phyloP scores from a whole-genome alignment of 2,888 invertebrate genomes.

The Allolobophora icterica region DNA sequence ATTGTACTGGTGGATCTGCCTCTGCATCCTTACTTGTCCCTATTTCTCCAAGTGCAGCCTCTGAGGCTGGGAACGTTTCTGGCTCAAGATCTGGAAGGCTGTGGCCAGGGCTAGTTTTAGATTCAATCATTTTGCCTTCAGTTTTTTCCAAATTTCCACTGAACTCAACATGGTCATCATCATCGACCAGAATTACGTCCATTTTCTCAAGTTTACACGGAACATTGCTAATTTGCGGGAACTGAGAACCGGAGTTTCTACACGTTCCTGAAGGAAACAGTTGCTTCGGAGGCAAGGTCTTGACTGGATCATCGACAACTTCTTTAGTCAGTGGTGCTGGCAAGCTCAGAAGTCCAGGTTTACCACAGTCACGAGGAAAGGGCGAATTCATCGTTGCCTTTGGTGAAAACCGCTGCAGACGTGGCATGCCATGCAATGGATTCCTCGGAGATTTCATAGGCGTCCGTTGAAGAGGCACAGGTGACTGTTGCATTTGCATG shows the following conservation, averaged over 20 bases:
- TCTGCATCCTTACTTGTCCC: background rate
- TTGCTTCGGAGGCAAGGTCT: background rate
- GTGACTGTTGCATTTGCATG: background rate
- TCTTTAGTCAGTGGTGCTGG: constrained; percentile 9
- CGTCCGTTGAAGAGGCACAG: background rate
- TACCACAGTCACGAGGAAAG: background rate
- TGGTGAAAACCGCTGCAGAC: background rate
- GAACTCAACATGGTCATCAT: background rate
- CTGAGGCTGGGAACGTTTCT: background rate
- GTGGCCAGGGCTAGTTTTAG: background rate
- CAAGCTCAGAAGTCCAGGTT: background rate
- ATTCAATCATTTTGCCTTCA: background rate
- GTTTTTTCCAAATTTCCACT: background rate
- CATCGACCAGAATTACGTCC: background rate
- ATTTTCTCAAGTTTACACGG: background rate
- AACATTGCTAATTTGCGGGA: background rate
- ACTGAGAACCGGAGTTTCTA: background rate
- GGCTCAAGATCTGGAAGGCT: background rate
- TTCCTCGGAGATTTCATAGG: background rate
- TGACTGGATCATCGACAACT: background rate
- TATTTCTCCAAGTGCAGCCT: background rate
- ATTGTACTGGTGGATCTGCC: background rate
- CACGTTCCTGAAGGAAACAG: background rate
- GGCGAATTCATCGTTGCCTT: background rate
- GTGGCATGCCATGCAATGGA: background rate